A percentile compares a stretch with the other conserved stretches of the same genome.
These are phyloP conservation scores for Megastigmus dorsalis DNA, from an alignment of 2,888 invertebrate genomes.

Conservation along the genomic window DNA sequence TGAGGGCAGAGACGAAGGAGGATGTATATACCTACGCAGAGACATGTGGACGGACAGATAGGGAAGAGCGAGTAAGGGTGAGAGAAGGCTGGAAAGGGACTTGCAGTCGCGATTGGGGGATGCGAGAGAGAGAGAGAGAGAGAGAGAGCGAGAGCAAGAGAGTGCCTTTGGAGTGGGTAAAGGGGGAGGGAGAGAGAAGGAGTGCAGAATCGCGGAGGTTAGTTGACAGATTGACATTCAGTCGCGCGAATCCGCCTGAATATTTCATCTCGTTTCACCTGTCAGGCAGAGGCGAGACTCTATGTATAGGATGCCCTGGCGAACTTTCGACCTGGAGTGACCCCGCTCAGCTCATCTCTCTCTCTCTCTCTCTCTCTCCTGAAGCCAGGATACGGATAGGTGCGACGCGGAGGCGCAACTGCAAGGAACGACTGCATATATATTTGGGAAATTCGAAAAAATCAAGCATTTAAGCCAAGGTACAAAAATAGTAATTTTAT, in stretches of 20 bases:
- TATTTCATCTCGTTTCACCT: slow-evolving; percentile 73
- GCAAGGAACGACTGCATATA: too few species aligned
- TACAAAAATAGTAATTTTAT: neutral
- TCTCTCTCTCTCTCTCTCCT: too few species aligned
- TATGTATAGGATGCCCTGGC: slow-evolving; percentile 69
- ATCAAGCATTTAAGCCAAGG: too few species aligned
- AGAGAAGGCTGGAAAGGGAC: too few species aligned
- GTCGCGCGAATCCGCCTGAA: slow-evolving; percentile 72
- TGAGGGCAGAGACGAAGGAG: too few species aligned
- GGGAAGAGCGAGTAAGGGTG: too few species aligned
- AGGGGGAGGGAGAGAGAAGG: slow-evolving; percentile 16
- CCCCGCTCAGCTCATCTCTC: too few species aligned
- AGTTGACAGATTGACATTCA: slow-evolving; percentile 74
- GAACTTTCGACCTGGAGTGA: slow-evolving; percentile 74
- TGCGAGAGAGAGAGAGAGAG: slow-evolving; percentile 28
- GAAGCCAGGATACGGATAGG: slow-evolving; percentile 1
- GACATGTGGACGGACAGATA: too few species aligned
- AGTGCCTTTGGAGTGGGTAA: slow-evolving; percentile 1
- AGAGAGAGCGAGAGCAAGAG: slow-evolving; percentile 48
- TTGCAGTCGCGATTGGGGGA: neutral
- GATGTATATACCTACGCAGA: too few species aligned
- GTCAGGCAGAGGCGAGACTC: slow-evolving; percentile 66
- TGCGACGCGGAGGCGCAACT: neutral
- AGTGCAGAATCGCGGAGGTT: slow-evolving; percentile 49
- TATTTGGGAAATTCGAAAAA: too few species aligned